Percentiles rank a stretch among this genome's conserved stretches.
Evolutionary conservation across 2,888 invertebrate genomes (phyloP).

Genomic region (Parascotia fuliginaria): DNA sequence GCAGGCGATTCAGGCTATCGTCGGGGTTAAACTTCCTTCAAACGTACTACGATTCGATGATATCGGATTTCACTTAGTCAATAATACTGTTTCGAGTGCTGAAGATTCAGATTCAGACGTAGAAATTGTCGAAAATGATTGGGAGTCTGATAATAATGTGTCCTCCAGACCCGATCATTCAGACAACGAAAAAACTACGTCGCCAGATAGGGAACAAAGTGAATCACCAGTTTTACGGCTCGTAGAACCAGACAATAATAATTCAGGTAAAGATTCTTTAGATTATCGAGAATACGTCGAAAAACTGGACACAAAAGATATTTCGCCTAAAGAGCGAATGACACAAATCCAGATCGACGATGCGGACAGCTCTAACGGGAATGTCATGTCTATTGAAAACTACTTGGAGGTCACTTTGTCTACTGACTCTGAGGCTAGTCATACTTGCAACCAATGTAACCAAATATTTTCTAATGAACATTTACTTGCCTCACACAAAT

Average conservation of each 20-base stretch:
- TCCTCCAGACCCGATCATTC: conserved; percentile 78
- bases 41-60: conserved; percentile 84
- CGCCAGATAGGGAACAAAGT: conserved; percentile 76
- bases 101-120: conserved; percentile 84
- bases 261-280: conserved; percentile 71
- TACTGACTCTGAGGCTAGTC: conserved; percentile 83
- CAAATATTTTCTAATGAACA: conserved; percentile 81
- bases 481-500: conserved; percentile 72
- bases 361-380: conserved; percentile 79
- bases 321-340: conserved; percentile 66
- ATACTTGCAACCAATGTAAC: conserved; percentile 80
- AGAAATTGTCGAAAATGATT: conserved; percentile 83
- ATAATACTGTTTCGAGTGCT: conserved; percentile 76
- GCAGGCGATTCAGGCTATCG: conserved; percentile 85
- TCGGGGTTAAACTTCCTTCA: conserved; percentile 84
- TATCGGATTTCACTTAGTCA: conserved; percentile 81
- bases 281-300: conserved; percentile 74
- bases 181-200: conserved; percentile 77
- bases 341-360: conserved; percentile 72
- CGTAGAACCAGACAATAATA: conserved; percentile 80
- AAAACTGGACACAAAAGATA: conserved; percentile 77
- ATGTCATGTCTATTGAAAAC: conserved; percentile 83
- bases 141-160: conserved; percentile 81
- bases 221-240: conserved; percentile 79
- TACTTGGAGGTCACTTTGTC: conserved; percentile 83